Evolutionary conservation across 1,140 invertebrate genomes (phyloP), one percentile per base, ranked within the genome.

Genomic region (Aporrectodea caliginosa): DNA sequence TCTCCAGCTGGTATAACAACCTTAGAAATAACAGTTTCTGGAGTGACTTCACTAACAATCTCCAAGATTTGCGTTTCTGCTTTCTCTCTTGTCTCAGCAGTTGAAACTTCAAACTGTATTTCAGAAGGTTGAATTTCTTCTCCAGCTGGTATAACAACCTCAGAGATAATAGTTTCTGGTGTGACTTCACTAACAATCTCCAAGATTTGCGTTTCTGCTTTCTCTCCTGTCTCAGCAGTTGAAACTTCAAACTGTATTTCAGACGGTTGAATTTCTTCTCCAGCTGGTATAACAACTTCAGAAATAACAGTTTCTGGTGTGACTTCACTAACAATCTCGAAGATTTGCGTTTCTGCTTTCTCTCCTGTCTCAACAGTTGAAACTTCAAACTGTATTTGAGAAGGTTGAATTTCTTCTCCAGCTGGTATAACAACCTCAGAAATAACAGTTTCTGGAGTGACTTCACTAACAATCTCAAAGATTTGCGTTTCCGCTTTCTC

Each of bases 181-280:
- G 1, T 71, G 1, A 78, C 12, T 33, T 31, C 12, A 6, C 30
- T 12, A 27, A 27, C 2, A 70, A 78, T n/a, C n/a, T 69, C 77
- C 31, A 69, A 30, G 22, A 35, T 68, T 1, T 69, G 29, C 27
- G 43, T 78, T 16, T 69, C 77, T 6, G 43, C 1, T 31, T 22
- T 58, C 68, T 78, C n/a, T 71, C 69, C 77, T n/a, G 69, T 43
- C 29, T 78, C 77, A 14, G 77, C 77, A 73, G 77, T 78, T 69
- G 69, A 35, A 2, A 68, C 72, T 30, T 77, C 78, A 74, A 72
- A 16, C 27, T 78, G 70, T 32, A 77, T 30, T 80, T 79, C 71
- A 32, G 70, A 32, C 29, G 31, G 43, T 73, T 35, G 31, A 30
- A 33, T 69, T 77, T 72, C 69, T 77, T 81, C 72, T 68, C 35